These are phyloP conservation scores for Microcebus tavaratra DNA, from an alignment of 2,113 vertebrate species.

Conservation along the genomic window DNA sequence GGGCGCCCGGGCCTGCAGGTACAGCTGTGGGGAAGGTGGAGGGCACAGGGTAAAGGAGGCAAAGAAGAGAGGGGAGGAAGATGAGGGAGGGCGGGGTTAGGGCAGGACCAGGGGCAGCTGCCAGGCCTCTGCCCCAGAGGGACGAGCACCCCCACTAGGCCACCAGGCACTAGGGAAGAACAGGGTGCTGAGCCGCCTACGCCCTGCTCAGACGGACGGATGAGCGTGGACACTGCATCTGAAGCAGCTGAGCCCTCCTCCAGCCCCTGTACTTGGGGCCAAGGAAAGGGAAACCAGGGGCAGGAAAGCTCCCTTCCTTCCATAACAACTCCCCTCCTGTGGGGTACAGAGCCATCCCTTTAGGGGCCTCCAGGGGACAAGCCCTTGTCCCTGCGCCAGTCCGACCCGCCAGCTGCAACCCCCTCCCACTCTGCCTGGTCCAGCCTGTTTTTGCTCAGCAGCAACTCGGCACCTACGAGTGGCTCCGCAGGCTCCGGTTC, in stretches of 20 bases:
- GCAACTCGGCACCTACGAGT: fast-evolving
- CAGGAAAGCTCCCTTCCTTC: not conserved
- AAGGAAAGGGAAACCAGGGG: not conserved
- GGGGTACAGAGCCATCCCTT: not conserved
- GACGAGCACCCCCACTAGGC: not conserved
- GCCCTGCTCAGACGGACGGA: not conserved
- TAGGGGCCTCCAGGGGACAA: not conserved
- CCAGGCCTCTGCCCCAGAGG: slow-evolving; percentile 28
- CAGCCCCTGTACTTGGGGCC: not conserved
- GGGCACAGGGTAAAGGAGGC: slow-evolving; percentile 49
- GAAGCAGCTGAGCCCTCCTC: not conserved
- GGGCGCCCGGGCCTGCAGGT: slow-evolving; percentile 88
- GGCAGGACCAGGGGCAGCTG: not conserved
- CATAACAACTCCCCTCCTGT: not conserved
- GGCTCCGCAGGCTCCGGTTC: not conserved
- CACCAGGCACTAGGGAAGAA: not conserved
- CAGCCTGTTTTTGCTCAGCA: not conserved
- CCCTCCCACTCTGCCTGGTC: not conserved
- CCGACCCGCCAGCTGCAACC: not conserved
- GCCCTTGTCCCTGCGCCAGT: not conserved
- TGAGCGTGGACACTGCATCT: not conserved
- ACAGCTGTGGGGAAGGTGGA: slow-evolving; percentile 89
- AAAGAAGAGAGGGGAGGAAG: not conserved
- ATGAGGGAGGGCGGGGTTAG: slow-evolving; percentile 30
- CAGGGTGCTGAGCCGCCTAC: not conserved